These are phyloP conservation scores for Epinephelus lanceolatus DNA, from an alignment of 2,113 vertebrate genomes.

Conservation along the genomic window DNA sequence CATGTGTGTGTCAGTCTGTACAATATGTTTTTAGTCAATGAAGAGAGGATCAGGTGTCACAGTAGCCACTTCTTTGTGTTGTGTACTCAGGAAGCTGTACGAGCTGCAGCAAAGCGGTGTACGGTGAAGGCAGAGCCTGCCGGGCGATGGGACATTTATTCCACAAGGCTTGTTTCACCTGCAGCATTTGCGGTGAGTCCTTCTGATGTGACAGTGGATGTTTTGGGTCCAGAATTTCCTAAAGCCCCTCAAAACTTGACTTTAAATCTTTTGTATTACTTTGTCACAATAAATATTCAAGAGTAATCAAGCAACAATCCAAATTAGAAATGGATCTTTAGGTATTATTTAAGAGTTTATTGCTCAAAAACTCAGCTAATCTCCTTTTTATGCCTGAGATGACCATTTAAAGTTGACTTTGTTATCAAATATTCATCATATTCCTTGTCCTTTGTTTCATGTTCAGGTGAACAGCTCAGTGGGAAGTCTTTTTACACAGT, in stretches of 20 bases:
- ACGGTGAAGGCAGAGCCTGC: conserved; percentile 51
- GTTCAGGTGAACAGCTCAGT: conserved; percentile 87
- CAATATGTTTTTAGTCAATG: not conserved
- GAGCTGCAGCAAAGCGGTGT: conserved; percentile 58
- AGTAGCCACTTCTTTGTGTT: not conserved
- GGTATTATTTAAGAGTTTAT: not conserved
- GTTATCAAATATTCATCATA: not conserved
- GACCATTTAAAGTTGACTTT: not conserved
- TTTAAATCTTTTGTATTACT: not conserved
- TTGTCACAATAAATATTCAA: not conserved
- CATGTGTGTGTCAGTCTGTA: conserved; percentile 4
- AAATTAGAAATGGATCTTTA: not conserved
- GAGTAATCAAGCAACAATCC: not conserved
- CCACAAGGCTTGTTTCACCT: conserved; percentile 75
- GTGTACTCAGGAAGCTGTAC: conserved; percentile 64
- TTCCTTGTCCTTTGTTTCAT: not conserved
- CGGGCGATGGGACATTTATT: conserved; percentile 72
- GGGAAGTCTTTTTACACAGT: conserved; percentile 92
- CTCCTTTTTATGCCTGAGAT: not conserved
- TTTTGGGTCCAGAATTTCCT: not conserved
- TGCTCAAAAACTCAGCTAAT: not conserved
- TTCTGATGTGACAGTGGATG: not conserved
- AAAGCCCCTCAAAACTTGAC: not conserved
- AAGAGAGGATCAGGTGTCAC: not conserved
- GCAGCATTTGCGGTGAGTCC: conserved; percentile 72